phyloP scores from a whole-genome alignment of 2,113 vertebrate species.

The Diglossa brunneiventris region DNA sequence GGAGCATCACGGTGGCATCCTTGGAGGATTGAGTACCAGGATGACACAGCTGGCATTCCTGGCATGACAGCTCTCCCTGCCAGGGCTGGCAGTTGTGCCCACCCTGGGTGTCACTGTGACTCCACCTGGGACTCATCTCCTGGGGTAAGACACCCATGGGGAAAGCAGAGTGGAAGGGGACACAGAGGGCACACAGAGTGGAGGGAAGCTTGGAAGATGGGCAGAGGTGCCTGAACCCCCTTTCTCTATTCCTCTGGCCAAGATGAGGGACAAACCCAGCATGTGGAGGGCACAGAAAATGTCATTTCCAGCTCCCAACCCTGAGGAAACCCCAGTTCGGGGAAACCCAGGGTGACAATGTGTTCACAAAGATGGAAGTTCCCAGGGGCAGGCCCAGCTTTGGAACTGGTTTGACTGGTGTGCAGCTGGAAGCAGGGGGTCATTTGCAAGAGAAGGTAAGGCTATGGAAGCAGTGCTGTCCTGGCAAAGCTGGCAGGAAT shows the following conservation, averaged over 20 bases:
- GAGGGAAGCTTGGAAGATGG: neutral
- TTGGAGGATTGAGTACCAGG: accelerated
- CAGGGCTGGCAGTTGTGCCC: neutral
- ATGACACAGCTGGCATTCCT: neutral
- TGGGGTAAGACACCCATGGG: neutral
- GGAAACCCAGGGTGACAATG: neutral
- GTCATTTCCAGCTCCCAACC: neutral
- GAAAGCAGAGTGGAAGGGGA: neutral
- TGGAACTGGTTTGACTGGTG: neutral
- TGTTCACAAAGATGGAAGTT: neutral
- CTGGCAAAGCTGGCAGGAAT: neutral
- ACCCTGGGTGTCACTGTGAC: neutral
- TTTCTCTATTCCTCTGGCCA: neutral
- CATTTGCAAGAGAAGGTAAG: neutral
- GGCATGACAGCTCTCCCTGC: neutral
- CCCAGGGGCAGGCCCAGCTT: neutral
- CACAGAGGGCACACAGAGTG: accelerated
- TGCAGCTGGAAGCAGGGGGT: neutral
- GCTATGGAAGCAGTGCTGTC: neutral
- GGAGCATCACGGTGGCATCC: neutral
- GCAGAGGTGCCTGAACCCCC: neutral
- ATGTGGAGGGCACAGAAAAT: neutral
- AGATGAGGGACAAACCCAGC: neutral
- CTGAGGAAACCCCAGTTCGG: neutral
- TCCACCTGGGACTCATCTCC: constrained; percentile 5